These are phyloP conservation scores for Lepus townsendii DNA, from an alignment of 2,797 vertebrate genomes.

Conservation along the genomic window DNA sequence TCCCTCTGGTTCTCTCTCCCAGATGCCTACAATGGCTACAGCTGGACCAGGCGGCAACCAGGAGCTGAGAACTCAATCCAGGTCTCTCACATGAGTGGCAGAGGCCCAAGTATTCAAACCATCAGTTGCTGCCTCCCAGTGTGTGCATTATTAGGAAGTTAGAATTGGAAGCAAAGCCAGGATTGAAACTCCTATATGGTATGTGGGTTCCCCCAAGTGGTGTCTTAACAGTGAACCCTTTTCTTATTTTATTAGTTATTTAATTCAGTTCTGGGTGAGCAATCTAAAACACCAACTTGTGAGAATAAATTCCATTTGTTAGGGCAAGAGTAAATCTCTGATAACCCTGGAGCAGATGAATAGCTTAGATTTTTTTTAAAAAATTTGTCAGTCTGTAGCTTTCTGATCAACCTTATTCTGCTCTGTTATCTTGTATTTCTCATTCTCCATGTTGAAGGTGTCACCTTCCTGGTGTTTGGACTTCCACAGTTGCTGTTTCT, in stretches of 20 bases:
- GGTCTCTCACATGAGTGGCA: too few relatives aligned
- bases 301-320: background rate
- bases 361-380: background rate
- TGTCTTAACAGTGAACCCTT: background rate
- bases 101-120: too few relatives aligned
- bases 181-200: too few relatives aligned
- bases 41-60: too few relatives aligned
- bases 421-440: background rate
- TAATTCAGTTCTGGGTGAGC: background rate
- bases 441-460: background rate
- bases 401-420: background rate
- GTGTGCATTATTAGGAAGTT: too few relatives aligned
- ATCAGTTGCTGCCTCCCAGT: too few relatives aligned
- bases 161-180: too few relatives aligned
- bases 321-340: background rate
- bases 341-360: background rate
- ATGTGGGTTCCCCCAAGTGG: too few relatives aligned
- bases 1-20: too few relatives aligned
- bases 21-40: too few relatives aligned
- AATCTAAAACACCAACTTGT: background rate
- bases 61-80: too few relatives aligned
- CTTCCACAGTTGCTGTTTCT: too few relatives aligned
- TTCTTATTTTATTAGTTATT: background rate
- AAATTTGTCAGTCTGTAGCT: background rate
- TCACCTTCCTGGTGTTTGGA: background rate